These are phyloP conservation scores for Monopis laevigella DNA, from an alignment of 2,888 invertebrate species.

Conservation along the genomic window DNA sequence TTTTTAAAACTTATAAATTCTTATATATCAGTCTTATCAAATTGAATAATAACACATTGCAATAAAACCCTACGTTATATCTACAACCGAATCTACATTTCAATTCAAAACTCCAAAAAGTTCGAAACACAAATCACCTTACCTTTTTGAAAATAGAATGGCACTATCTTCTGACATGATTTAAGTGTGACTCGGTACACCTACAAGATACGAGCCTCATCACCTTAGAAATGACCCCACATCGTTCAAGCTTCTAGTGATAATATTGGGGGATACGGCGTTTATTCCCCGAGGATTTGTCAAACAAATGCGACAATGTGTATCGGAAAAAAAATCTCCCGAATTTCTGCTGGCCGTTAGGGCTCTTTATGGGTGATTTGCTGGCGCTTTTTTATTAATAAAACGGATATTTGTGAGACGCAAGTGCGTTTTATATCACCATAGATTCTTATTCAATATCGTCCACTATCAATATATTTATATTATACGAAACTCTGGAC, in stretches of 20 bases:
- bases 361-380: slow-evolving; percentile 64
- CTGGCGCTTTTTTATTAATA: slow-evolving; percentile 64
- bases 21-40: no score
- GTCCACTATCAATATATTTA: slow-evolving; percentile 40
- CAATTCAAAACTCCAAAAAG: no score
- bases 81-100: no score
- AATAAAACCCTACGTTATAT: no score
- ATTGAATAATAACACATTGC: no score
- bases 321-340: slow-evolving; percentile 62
- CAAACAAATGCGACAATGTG: slow-evolving; percentile 62
- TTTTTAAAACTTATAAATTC: no score
- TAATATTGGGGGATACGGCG: slow-evolving; percentile 57
- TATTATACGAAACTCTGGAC: background rate
- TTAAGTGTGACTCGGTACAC: slow-evolving; percentile 44
- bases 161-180: no score
- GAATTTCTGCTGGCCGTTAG: slow-evolving; percentile 58
- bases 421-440: slow-evolving; percentile 63
- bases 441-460: slow-evolving; percentile 42
- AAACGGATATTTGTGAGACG: slow-evolving; percentile 64
- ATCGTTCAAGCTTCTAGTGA: slow-evolving; percentile 50
- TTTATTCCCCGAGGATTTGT: slow-evolving; percentile 60
- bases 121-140: no score
- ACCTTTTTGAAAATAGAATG: no score
- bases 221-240: slow-evolving; percentile 61
- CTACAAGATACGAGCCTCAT: slow-evolving; percentile 54